These are phyloP conservation scores for Globodera rostochiensis DNA, from an alignment of 1,140 invertebrate genomes.

Conservation along the genomic window DNA sequence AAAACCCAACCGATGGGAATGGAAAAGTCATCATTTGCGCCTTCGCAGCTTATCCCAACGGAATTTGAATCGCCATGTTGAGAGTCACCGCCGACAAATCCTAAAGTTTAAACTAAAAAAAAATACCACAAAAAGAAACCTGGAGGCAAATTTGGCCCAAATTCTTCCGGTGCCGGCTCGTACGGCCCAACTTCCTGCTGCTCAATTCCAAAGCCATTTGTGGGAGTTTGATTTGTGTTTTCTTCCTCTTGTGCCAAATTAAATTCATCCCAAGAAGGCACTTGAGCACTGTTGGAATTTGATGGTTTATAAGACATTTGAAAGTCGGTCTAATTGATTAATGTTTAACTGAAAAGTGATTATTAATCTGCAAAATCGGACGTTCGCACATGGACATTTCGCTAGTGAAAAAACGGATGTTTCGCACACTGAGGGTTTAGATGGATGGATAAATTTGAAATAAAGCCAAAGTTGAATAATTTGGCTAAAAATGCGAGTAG, in stretches of 20 bases:
- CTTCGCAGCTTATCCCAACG: slow-evolving; percentile 6
- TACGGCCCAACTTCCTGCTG: neutral
- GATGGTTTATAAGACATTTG: slow-evolving; percentile 24
- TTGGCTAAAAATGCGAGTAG: no score
- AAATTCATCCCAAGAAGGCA: slow-evolving; percentile 43
- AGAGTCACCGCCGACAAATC: slow-evolving; percentile 31
- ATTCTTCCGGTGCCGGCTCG: slow-evolving; percentile 30
- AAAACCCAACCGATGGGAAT: slow-evolving; percentile 32
- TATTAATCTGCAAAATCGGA: neutral
- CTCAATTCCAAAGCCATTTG: slow-evolving; percentile 1
- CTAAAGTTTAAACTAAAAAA: slow-evolving; percentile 12
- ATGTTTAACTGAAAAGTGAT: no score
- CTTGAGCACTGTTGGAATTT: slow-evolving; percentile 11
- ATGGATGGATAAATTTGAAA: no score
- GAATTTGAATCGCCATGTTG: slow-evolving; percentile 26
- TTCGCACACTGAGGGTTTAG: no score
- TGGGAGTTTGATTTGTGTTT: neutral
- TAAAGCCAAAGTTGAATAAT: no score
- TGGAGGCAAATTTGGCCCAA: slow-evolving; percentile 38
- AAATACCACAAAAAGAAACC: slow-evolving; percentile 4
- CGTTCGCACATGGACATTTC: no score
- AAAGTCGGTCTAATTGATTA: neutral
- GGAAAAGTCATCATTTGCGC: slow-evolving; percentile 28
- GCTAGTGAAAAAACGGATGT: no score
- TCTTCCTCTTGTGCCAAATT: slow-evolving; percentile 35